Base-by-base conservation (phyloP, 1,140 invertebrate species). In the Mylabris phalerata region DNA sequence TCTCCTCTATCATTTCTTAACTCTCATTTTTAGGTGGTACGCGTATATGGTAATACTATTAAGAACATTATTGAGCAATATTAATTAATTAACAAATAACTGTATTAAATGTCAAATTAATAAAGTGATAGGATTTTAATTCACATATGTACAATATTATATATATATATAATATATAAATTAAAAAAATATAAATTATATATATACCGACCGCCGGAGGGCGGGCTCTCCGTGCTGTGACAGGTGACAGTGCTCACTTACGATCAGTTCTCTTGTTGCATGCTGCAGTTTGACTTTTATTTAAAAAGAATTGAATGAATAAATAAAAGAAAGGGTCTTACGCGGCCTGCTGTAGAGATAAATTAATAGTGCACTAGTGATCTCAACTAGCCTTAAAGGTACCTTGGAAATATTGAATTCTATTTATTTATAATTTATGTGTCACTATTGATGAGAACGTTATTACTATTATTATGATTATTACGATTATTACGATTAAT, bases 61-160 rank as follows among this genome's bases (percentile, higher is more conserved):
- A 64, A 64, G 61, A 60, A 67, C 57, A 66, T 61, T 49, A 68
- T 64, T 71, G 68, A 72, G 71, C 71, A 72, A 72, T 72, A 72
- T 70, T 71, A 68, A 68, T 54, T 62, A 63, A 66, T 70, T 66
- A 63, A 58, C 65, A 19, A 19, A 19, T 32, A 65, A 67, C 46
- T 65, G 62, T 71, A 70, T 68, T 68, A 64, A 68, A 68, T 72
- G 71, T 73, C 71, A 73, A 73, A 73, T 73, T 73, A 73, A 61
- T 60, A 64, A 68, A 52, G 69, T 72, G 70, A 72, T 71, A 71
- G 67, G 45, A 57, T 54, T 42, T 61, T 32, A 32, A 61, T 57
- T 48, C 48, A 49, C 46, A 5, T 32, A 55, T 60, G 48, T 56
- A 56, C 50, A 65, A 62, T 62, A 40, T 54, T 48, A 41, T 48